Base-by-base conservation (phyloP, 2,113 vertebrate species). In the Oncorhynchus tshawytscha region DNA sequence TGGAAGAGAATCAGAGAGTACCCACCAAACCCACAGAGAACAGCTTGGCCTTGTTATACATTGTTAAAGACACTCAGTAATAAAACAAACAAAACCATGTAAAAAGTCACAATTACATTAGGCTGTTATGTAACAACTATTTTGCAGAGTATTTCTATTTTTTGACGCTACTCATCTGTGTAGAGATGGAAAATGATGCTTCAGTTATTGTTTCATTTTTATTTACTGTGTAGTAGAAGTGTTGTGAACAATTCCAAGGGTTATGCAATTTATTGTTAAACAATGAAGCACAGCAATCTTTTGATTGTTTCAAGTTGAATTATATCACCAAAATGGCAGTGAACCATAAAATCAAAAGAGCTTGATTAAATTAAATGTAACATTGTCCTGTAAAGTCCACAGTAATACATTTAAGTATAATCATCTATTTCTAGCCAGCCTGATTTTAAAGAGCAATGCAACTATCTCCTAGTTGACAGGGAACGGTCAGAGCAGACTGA, bases 1-100 rank as follows among this genome's bases (percentile, higher is more conserved):
- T 88, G 80, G 74, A 85, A 81, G 75, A 66, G 31, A 88, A 88
- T 81, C 80, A 85, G 76, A 90, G 72, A 76, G 82, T 85, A 77
- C 68, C 51, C 77, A 80, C 72, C 72, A 71, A 83, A 87, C 83
- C 74, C 82, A 54, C 51, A 82, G 24, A 64, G 77, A 70, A 84
- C 74, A 57, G 18, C 77, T 79, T 51, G 20, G 12, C 20, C 29
- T 76, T 73, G 78, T 73, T 79, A 78, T 13, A 15, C 48, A 75
- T 31, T 31, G 51, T 11, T 67, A 22, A 54, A 59, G 5, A 72
- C 54, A 31, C 49, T 49, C 64, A 18, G 79, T 48, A n/a, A 20
- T 60, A 45, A 5, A 39, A 87, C 72, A 88, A 80, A 80, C 60
- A 84, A 73, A 77, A 66, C 16, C 77, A 74, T 1, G 6, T 15